These are phyloP conservation scores for Callimorpha dominula DNA, from an alignment of 2,888 invertebrate genomes.

Conservation along the genomic window DNA sequence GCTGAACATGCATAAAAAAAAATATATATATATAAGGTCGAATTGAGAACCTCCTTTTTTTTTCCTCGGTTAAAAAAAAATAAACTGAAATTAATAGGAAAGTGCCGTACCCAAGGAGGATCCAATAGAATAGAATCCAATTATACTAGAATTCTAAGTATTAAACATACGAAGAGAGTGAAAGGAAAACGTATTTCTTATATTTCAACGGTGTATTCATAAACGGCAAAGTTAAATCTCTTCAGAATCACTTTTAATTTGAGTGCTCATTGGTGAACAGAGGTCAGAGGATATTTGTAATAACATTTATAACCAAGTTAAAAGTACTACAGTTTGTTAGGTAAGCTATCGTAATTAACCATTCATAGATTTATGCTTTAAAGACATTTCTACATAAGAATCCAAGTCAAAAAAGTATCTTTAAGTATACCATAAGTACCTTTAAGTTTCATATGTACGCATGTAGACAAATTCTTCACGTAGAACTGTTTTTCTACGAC, in stretches of 20 bases:
- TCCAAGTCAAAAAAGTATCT: neutral
- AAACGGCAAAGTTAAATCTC: slow-evolving; percentile 1
- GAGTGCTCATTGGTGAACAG: neutral
- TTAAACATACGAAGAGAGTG: neutral
- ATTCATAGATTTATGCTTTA: neutral
- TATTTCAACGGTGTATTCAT: slow-evolving; percentile 3
- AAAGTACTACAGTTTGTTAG: neutral
- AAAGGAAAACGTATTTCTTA: slow-evolving; percentile 1
- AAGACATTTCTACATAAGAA: neutral
- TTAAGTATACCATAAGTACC: too few species aligned
- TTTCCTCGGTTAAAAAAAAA: too few species aligned
- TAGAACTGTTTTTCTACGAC: too few species aligned
- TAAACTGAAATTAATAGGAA: neutral
- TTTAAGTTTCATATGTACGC: too few species aligned
- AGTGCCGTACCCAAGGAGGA: neutral
- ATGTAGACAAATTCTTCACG: too few species aligned
- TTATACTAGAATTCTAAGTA: slow-evolving; percentile 1
- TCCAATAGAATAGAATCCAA: slow-evolving; percentile 1
- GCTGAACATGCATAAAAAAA: too few species aligned
- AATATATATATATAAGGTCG: too few species aligned
- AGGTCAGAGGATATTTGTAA: neutral
- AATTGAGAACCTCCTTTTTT: too few species aligned
- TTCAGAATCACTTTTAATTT: slow-evolving; percentile 1
- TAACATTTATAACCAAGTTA: neutral
- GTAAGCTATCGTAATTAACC: neutral